Evolutionary conservation across 2,797 vertebrate genomes (phyloP), one percentile per base, ranked within the genome.

Genomic region (Aeoliscus strigatus): DNA sequence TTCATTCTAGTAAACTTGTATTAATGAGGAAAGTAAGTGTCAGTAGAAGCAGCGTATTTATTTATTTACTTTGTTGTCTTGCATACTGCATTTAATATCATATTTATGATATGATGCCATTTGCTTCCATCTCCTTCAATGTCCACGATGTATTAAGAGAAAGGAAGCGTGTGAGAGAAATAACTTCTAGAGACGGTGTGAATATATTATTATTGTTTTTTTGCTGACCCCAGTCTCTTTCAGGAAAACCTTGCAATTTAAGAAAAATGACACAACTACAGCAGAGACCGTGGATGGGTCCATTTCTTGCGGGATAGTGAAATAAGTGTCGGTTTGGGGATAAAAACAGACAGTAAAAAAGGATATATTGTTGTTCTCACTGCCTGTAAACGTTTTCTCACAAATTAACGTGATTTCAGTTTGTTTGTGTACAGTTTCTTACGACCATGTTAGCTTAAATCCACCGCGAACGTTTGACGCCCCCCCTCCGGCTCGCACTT

Each of bases 251-350:
- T 8, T 56, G 66, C 50, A 77, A 77, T 59, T 86, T 77, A 65
- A 79, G 60, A 76, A 76, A 83, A 76, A 83, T 68, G 68, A 84
- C 79, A 79, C 74, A 68, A 66, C 52, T 39, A 39, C 53, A 66
- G 56, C 63, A 21, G 52, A 55, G 67, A 79, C 70, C 58, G 32
- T 37, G 69, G 75, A 61, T 50, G 33, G 27, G 33, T 11, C 58
- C 1, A 80, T 65, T 44, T 51, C 1, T 15, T 25, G 13, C 14
- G 14, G 14, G 31, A 69, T 61, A 10, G 73, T 69, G 63, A 32
- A 5, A n/a, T 1, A 0, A 0, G 3, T 2, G 8, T n/a, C 14
- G 2, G 1, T 2, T 3, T 11, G 1, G 2, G 0, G 8, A 6
- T 0, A 8, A 3, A 12, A 1, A 13, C 4, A 3, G 23, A 1